Percentiles rank a stretch among this genome's conserved stretches.
These are phyloP conservation scores for Okapia johnstoni DNA, from an alignment of 2,113 vertebrate genomes.

Conservation along the genomic window DNA sequence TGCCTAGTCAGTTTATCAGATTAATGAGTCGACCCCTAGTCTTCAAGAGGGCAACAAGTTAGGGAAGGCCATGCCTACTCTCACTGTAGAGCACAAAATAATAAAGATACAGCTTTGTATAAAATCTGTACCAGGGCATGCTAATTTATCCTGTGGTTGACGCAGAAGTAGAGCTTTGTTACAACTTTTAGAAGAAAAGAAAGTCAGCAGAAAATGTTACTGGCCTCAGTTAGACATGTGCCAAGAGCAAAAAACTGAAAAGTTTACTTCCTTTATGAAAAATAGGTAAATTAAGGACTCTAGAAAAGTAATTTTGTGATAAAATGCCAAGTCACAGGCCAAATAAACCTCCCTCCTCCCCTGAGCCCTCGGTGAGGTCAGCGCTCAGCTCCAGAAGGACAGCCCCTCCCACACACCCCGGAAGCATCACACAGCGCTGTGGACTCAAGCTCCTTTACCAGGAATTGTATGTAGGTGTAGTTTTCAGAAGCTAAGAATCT, in stretches of 20 bases:
- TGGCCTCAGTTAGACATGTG: neutral
- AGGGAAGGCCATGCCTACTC: neutral
- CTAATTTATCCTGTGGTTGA: neutral
- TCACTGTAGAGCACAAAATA: neutral
- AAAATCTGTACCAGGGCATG: neutral
- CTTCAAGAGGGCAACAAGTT: neutral
- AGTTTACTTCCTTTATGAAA: neutral
- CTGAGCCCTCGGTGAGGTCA: rapidly evolving
- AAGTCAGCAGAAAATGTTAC: neutral
- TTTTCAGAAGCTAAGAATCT: neutral
- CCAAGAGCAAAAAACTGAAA: neutral
- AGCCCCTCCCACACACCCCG: neutral
- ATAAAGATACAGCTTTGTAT: neutral
- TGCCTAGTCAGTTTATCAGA: neutral
- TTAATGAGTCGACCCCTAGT: neutral
- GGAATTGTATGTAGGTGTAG: neutral
- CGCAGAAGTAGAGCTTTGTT: neutral
- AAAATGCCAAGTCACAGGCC: neutral
- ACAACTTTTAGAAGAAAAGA: neutral
- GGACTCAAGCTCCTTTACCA: neutral
- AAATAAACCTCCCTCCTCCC: neutral
- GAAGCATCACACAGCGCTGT: neutral
- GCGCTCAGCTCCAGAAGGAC: rapidly evolving
- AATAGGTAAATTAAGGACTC: neutral
- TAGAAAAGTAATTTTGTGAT: neutral